Evolutionary conservation across 1,140 invertebrate species (phyloP), one percentile per base, ranked within the genome.

Genomic region (Scaptomyza graminum): DNA sequence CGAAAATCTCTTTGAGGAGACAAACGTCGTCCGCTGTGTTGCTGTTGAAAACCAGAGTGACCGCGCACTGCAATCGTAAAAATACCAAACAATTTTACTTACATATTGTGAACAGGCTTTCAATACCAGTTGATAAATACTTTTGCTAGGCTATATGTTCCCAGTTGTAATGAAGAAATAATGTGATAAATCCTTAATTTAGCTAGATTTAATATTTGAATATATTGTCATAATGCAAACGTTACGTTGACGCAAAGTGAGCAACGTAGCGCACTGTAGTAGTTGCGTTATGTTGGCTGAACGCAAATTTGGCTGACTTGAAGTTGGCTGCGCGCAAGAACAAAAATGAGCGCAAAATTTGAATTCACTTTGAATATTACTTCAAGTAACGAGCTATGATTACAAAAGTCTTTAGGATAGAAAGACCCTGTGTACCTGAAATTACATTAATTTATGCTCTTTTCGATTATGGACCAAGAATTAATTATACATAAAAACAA

Each of bases 1-100:
- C 74, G 79, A 87, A 85, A 85, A 88, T 63, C 44, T 74, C 66
- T 49, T 82, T 68, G 78, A 72, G 70, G 65, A 72, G 41, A 72
- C 55, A 55, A 60, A 60, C 56, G 66, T 70, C 65, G 72, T 62
- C 57, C 54, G 61, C 68, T 72, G 62, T 71, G 62, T 71, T 71
- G 68, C 68, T 71, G 68, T 59, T 59, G 68, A 71, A 71, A 72
- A 72, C 62, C 63, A 72, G 69, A 60, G 69, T 72, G 69, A 55
- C 63, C 69, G 63, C 15, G 6, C 2, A 39, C 47, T 22, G 39
- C 12, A 44, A 52, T 2, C 0, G 1, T 8, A 3, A 39, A 44
- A 52, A 65, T 52, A 51, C 54, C 54, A 37, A 46, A 51, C 6
- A 22, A 9, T 28, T 41, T 39, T 13, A 6, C 37, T 6, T 41